A percentile compares a stretch with the other conserved stretches of the same genome.
phyloP scores from a whole-genome alignment of 53 echinoderm and acorn worm genomes.

The Paelopatides confundens region DNA sequence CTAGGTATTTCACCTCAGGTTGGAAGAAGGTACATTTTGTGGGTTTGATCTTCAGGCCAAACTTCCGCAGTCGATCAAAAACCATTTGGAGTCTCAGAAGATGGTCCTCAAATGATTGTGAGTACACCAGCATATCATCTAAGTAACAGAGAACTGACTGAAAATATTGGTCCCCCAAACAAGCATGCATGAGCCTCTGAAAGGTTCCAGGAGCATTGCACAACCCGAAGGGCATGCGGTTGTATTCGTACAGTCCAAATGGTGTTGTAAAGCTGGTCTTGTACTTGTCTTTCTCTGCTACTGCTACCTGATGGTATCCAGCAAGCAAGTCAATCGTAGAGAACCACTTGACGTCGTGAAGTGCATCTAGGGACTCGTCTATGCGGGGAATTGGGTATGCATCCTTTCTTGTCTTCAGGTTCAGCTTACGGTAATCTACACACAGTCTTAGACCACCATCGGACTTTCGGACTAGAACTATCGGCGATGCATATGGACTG shows the following conservation, averaged over 20 bases:
- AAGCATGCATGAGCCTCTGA: slow-evolving; percentile 48
- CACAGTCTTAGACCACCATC: slow-evolving; percentile 39
- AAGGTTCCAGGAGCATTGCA: slow-evolving; percentile 53
- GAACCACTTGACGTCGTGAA: slow-evolving; percentile 5
- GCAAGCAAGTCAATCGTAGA: slow-evolving; percentile 18
- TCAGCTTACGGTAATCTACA: slow-evolving; percentile 53
- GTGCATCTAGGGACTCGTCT: slow-evolving; percentile 43
- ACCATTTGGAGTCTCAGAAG: slow-evolving; percentile 43
- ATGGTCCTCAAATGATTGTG: slow-evolving; percentile 46
- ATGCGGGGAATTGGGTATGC: slow-evolving; percentile 42
- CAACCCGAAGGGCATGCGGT: slow-evolving; percentile 46
- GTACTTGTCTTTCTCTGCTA: slow-evolving; percentile 8
- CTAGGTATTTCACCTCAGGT: slow-evolving; percentile 29
- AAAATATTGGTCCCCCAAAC: slow-evolving; percentile 42
- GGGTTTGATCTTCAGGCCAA: slow-evolving; percentile 66
- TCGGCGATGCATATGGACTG: slow-evolving; percentile 62
- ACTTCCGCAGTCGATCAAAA: slow-evolving; percentile 40
- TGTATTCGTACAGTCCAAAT: slow-evolving; percentile 45
- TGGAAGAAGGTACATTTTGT: slow-evolving; percentile 49
- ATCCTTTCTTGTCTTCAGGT: slow-evolving; percentile 29
- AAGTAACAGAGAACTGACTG: slow-evolving; percentile 44
- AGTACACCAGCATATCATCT: slow-evolving; percentile 62
- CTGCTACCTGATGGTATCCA: slow-evolving; percentile 36
- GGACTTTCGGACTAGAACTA: slow-evolving; percentile 55
- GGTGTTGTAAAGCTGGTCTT: slow-evolving; percentile 45